Conservation (phyloP, 2,113 vertebrate species). For the Callipepla californica region DNA sequence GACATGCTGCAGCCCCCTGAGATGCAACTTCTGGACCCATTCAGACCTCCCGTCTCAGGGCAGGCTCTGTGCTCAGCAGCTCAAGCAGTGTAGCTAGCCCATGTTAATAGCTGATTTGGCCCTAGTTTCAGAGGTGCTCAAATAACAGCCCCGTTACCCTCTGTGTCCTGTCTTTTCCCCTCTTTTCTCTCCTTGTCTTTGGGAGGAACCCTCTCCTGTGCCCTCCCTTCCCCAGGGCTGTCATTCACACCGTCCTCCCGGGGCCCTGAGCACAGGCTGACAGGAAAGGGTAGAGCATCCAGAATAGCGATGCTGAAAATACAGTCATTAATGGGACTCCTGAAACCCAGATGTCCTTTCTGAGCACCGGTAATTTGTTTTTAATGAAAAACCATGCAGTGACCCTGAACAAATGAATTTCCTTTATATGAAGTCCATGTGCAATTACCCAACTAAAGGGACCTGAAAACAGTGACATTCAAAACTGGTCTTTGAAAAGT, state of each 20-base stretch:
- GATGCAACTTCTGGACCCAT: not conserved
- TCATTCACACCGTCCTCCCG: conserved; percentile 70
- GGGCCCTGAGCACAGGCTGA: conserved; percentile 67
- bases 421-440: conserved; percentile 93
- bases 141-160: conserved; percentile 68
- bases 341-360: conserved; percentile 99
- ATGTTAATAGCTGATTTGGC: conserved; percentile 21
- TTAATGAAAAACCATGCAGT: conserved; percentile 99
- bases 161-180: conserved; percentile 47
- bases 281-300: conserved; percentile 83
- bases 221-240: conserved; percentile 69
- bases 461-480: conserved; percentile 71
- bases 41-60: too few relatives aligned
- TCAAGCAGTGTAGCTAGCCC: not conserved
- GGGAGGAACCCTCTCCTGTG: conserved; percentile 26
- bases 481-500: conserved; percentile 47
- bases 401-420: conserved; percentile 99
- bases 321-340: conserved; percentile 92
- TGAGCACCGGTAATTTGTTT: conserved; percentile 99
- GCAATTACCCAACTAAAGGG: conserved; percentile 79
- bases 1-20: too few relatives aligned
- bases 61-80: accelerated
- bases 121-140: conserved; percentile 14
- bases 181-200: conserved; percentile 22
- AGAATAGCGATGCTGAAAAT: conserved; percentile 81